phyloP scores from a whole-genome alignment of 2,113 vertebrate genomes.

The Thryonomys swinderianus region DNA sequence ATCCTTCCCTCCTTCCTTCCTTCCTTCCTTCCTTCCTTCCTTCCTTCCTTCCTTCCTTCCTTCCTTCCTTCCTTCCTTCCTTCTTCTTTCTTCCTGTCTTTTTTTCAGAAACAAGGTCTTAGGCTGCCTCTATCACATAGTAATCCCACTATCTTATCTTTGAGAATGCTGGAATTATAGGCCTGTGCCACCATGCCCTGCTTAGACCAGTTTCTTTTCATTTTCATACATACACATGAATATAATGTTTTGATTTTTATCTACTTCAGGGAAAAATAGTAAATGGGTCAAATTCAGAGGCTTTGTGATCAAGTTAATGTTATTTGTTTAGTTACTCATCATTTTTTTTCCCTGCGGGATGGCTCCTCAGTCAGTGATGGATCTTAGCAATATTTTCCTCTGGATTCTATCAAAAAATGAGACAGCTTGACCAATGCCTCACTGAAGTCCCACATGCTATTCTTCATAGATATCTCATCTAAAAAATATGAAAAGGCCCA shows the following conservation, averaged over 20 bases:
- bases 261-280: not conserved
- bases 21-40: no score
- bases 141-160: no score
- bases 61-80: no score
- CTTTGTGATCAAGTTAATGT: not conserved
- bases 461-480: not conserved
- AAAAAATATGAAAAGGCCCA: not conserved
- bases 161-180: no score
- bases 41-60: no score
- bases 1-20: no score
- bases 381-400: not conserved
- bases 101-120: not conserved
- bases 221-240: not conserved
- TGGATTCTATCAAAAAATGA: not conserved
- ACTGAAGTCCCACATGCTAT: not conserved
- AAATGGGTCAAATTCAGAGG: not conserved
- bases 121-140: no score
- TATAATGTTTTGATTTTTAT: not conserved
- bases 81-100: not conserved
- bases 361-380: not conserved
- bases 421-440: not conserved
- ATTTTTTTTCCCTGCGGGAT: not conserved
- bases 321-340: constrained; percentile 16
- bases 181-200: no score
- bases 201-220: not conserved